Evolutionary conservation across 2,888 invertebrate genomes (phyloP), one percentile per base, ranked within the genome.

Genomic region (Protonemura montana): DNA sequence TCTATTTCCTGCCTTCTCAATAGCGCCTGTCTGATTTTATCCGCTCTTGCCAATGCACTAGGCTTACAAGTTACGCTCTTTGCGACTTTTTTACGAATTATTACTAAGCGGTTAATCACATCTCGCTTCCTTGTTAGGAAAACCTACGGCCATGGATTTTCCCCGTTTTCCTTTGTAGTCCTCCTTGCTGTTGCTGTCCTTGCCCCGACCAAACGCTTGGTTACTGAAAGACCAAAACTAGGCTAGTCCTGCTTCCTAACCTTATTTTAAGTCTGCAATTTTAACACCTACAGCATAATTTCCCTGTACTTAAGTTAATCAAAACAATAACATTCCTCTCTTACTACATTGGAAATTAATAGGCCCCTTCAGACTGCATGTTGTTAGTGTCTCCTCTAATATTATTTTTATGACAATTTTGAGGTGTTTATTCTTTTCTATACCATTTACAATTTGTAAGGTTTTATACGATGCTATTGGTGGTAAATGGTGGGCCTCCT

Each of bases 1-100:
- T 59, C 59, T 59, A 59, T 59, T 59, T 59, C 59, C 59, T 59
- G 59, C 59, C 59, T 59, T 59, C 59, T 59, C 59, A 59, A 21
- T 21, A 59, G 59, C 59, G 59, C 21, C 59, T 10, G 59, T 21
- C 59, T 59, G 59, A 59, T 59, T 59, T 59, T 59, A 10, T 59
- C 21, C 13, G 59, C 59, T 59, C 59, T 59, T 59, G 59, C 59
- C 59, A 59, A 59, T 21, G 59, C 59, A 59, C 13, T 59, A 59
- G 59, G 59, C 59, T 59, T 21, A 2, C 59, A 21, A 59, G 59
- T 3, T 21, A 21, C 59, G 59, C 16, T 21, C 59, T 59, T 13
- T 10, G 13, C 59, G 59, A 59, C 59, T 59, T 59, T 59, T 59
- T 59, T 21, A 59, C 13, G 13, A 59, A 59, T 59, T 59, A 59